Evolutionary conservation across 2,113 vertebrate species (phyloP), one percentile per base, ranked within the genome.

Genomic region (Macquaria australasica): DNA sequence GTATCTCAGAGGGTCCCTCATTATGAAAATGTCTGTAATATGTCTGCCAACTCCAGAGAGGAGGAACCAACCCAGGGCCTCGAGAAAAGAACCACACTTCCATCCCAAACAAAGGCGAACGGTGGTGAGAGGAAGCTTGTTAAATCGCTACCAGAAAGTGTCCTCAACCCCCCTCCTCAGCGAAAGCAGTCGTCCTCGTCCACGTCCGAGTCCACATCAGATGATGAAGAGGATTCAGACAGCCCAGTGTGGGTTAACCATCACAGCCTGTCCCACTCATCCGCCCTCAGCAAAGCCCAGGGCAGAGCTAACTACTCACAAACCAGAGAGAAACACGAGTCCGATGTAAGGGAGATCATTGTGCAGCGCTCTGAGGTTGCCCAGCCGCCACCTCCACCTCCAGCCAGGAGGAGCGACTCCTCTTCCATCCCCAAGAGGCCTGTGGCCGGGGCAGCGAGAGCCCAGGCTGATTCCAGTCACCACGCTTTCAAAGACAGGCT

Each of bases 401-500:
- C 85, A 1, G 18, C 70, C 50, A 88, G 91, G 64, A 93, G 90
- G 81, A 87, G 25, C 1, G 93, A 94, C 23, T 87, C 85, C 0
- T 94, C 93, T 0, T 94, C 95, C 37, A 95, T 96, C 37, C 92
- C 96, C 9, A 97, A 96, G 88, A 96, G 96, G 79, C 92, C 94
- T 0, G 73, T 56, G 0, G 31, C 62, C 0, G 84, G 60, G 1
- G 66, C 93, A 0, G 92, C 83, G 2, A 96, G 96, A 68, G 58
- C 96, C 43, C 95, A 91, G 45, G 93, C 92, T 0, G 97, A 98
- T 31, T 95, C 96, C 25, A 95, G 96, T 67, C 95, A 96, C 64
- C 96, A 94, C 6, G 93, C 97, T 3, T 97, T 98, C 77, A 96
- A 97, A 89, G 97, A 98, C 87, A 92, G 97, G 5, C 88, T 98